phyloP scores from a whole-genome alignment of 2,797 vertebrate genomes.

The Microhierax caerulescens region DNA sequence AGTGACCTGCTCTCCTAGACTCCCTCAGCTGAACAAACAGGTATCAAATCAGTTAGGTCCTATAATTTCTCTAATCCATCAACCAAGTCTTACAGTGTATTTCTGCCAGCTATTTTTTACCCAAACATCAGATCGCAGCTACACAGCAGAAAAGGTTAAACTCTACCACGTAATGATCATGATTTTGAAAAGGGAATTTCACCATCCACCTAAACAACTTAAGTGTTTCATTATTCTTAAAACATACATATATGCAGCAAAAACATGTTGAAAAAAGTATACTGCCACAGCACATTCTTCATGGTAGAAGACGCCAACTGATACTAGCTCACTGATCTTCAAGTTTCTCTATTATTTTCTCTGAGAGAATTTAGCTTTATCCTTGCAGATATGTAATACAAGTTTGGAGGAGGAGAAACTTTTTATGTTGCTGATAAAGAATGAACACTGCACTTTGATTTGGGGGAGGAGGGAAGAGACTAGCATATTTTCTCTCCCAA shows the following conservation, averaged over 20 bases:
- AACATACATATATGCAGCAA: background rate
- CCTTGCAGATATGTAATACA: background rate
- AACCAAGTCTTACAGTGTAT: background rate
- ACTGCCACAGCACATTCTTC: background rate
- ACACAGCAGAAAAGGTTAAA: background rate
- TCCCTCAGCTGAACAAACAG: background rate
- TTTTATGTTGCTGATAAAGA: background rate
- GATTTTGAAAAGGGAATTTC: background rate
- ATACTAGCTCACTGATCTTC: background rate
- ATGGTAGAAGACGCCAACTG: background rate
- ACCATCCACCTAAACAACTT: background rate
- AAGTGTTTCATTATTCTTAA: background rate
- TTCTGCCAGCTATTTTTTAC: background rate
- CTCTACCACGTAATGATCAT: background rate
- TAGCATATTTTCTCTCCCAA: background rate
- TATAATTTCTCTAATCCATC: background rate
- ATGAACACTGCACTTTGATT: background rate
- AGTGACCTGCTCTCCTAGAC: background rate
- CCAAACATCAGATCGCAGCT: background rate
- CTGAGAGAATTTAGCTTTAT: background rate
- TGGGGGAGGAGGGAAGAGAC: rapidly evolving
- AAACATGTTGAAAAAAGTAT: background rate
- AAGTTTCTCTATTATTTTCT: background rate
- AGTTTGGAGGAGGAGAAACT: background rate
- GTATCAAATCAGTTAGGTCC: background rate